A percentile compares a stretch with the other conserved stretches of the same genome.
Conservation (phyloP, 2,113 vertebrate genomes). For the Esox niger region DNA sequence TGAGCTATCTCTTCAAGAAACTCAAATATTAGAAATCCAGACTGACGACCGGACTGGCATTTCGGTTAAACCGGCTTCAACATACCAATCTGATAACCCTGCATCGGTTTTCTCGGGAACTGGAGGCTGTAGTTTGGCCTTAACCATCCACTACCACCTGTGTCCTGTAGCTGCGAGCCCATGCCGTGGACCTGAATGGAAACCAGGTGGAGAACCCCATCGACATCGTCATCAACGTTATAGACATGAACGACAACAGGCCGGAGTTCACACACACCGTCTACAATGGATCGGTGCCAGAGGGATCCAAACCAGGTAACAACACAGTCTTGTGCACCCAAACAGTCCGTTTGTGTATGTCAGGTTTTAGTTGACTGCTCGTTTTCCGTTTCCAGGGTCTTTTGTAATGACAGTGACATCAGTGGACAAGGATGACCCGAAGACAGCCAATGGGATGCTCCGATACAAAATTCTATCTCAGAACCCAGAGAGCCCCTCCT, state of each 20-base stretch:
- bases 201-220: slow-evolving; percentile 98
- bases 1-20: too few species aligned
- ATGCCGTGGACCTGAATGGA: slow-evolving; percentile 95
- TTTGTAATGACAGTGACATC: slow-evolving; percentile 96
- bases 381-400: slow-evolving; percentile 73
- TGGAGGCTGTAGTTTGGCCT: too few species aligned
- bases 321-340: slow-evolving; percentile 5
- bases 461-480: slow-evolving; percentile 95
- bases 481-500: slow-evolving; percentile 88
- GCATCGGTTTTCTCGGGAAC: too few species aligned
- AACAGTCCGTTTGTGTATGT: not conserved
- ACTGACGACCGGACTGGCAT: too few species aligned
- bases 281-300: slow-evolving; percentile 93
- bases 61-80: too few species aligned
- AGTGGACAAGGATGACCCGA: slow-evolving; percentile 92
- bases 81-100: too few species aligned
- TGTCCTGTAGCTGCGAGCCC: slow-evolving; percentile 84
- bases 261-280: slow-evolving; percentile 91
- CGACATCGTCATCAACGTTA: slow-evolving; percentile 97
- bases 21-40: too few species aligned
- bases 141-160: slow-evolving; percentile 7
- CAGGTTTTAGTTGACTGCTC: not conserved
- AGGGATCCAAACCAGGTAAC: slow-evolving; percentile 93
- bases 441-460: slow-evolving; percentile 89
- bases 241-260: slow-evolving; percentile 97